Evolutionary conservation across 1,140 invertebrate species (phyloP).

Genomic region (Scaptomyza pallida): DNA sequence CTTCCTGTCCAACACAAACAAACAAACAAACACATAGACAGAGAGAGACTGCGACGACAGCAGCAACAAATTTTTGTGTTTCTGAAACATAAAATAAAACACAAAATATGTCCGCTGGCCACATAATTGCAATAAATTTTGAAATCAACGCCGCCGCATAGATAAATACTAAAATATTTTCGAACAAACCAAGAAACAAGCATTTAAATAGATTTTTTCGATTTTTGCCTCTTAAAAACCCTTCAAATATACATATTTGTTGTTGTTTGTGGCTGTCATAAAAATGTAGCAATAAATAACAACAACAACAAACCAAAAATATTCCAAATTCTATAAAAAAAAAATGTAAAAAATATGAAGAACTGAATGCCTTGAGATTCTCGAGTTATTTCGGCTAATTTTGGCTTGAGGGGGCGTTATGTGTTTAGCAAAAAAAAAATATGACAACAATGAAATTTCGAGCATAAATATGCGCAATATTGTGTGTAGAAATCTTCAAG

Average conservation of each 20-base stretch:
- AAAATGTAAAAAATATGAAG: constrained; percentile 4
- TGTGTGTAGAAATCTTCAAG: neutral
- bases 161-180: constrained; percentile 29
- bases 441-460: constrained; percentile 54
- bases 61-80: constrained; percentile 50
- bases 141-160: constrained; percentile 66
- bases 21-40: constrained; percentile 5
- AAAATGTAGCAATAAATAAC: constrained; percentile 79
- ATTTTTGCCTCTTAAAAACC: constrained; percentile 74
- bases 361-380: constrained; percentile 20
- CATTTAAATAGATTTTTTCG: constrained; percentile 9
- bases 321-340: constrained; percentile 25
- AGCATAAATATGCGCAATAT: constrained; percentile 20
- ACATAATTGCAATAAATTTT: constrained; percentile 78
- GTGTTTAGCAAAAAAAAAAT: constrained; percentile 40
- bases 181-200: constrained; percentile 20
- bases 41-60: constrained; percentile 12
- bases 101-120: constrained; percentile 61
- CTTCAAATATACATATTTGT: constrained; percentile 46
- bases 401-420: constrained; percentile 36
- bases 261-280: constrained; percentile 75
- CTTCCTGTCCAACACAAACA: constrained; percentile 73
- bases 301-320: constrained; percentile 5
- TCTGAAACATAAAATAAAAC: constrained; percentile 29
- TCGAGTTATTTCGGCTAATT: constrained; percentile 46